Conservation (phyloP, 2,888 invertebrate species). For the Heliconius sara region DNA sequence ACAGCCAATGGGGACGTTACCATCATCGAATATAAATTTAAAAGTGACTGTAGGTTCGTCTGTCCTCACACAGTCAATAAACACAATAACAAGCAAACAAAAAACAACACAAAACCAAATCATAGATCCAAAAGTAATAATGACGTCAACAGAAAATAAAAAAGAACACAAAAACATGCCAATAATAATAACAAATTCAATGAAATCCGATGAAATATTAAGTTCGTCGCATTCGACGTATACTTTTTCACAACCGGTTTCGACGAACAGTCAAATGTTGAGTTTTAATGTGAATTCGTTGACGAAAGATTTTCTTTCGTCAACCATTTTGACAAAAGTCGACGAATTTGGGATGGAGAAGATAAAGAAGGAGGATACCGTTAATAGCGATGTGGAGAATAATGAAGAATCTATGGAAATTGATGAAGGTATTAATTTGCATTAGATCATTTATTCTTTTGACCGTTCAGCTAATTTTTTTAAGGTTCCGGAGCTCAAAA, state of each 20-base stretch:
- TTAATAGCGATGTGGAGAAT: constrained; percentile 65
- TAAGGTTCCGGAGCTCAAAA: too few species aligned
- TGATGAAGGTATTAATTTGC: constrained; percentile 45
- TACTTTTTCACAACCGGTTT: constrained; percentile 29
- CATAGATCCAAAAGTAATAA: constrained; percentile 39
- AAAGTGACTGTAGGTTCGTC: constrained; percentile 67
- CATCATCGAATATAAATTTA: constrained; percentile 57
- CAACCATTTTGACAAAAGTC: constrained; percentile 49
- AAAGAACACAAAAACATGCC: constrained; percentile 26
- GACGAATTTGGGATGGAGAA: constrained; percentile 41
- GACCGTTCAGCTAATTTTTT: too few species aligned
- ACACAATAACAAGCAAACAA: constrained; percentile 52
- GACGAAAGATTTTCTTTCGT: constrained; percentile 59
- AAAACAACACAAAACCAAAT: constrained; percentile 29
- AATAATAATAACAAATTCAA: constrained; percentile 14
- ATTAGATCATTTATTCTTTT: not conserved
- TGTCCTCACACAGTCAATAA: constrained; percentile 62
- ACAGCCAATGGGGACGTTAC: constrained; percentile 52
- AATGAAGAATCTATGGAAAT: constrained; percentile 49
- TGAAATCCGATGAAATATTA: constrained; percentile 17
- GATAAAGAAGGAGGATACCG: constrained; percentile 46
- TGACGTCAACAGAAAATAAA: constrained; percentile 30
- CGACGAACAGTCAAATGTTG: constrained; percentile 47
- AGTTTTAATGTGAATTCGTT: constrained; percentile 56
- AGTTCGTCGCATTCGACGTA: constrained; percentile 21